phyloP scores from a whole-genome alignment of 2,797 vertebrate genomes.

The Manis pentadactyla region DNA sequence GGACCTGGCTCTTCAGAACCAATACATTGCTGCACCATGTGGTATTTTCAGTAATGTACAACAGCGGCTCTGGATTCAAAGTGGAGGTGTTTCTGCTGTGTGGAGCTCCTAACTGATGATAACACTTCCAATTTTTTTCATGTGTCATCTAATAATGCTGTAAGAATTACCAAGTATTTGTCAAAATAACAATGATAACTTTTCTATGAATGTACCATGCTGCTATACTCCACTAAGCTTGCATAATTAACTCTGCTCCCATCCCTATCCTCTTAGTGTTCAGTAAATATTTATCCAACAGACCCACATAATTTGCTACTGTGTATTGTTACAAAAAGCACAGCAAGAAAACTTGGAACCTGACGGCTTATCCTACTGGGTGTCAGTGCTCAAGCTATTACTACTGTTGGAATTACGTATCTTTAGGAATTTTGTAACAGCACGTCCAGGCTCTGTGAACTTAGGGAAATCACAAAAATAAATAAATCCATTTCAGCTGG shows the following conservation, averaged over 20 bases:
- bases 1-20: not conserved
- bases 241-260: not conserved
- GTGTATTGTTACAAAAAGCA: slow-evolving; percentile 1
- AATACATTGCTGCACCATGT: not conserved
- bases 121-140: not conserved
- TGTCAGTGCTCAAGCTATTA: not conserved
- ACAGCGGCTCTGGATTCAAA: not conserved
- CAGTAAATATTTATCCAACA: slow-evolving; percentile 13
- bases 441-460: not conserved
- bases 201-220: not conserved
- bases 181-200: slow-evolving; percentile 43
- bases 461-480: not conserved
- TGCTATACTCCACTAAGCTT: slow-evolving; percentile 1
- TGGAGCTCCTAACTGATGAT: slow-evolving; percentile 11
- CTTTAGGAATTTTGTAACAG: not conserved
- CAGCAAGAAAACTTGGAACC: not conserved
- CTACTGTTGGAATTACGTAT: slow-evolving; percentile 7
- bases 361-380: not conserved
- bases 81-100: not conserved
- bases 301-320: not conserved
- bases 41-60: not conserved
- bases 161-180: slow-evolving; percentile 34
- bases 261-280: not conserved
- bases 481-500: not conserved
- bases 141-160: not conserved